Evolutionary conservation across 2,888 invertebrate species (phyloP).

Genomic region (Limnephilus lunatus): DNA sequence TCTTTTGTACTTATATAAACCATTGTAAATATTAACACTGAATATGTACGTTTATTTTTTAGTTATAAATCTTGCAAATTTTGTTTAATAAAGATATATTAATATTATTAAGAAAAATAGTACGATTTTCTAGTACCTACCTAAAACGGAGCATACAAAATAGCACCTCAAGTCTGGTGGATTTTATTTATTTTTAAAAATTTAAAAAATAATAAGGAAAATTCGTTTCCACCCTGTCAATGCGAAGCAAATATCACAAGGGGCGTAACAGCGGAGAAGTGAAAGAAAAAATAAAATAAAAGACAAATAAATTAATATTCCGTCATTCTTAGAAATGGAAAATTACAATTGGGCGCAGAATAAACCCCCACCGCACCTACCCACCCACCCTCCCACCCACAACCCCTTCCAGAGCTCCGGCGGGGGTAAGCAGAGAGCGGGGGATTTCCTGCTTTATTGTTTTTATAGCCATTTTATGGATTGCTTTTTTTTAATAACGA

Average conservation of each 20-base stretch:
- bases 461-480: slow-evolving; percentile 53
- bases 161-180: too few species aligned
- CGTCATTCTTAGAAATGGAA: slow-evolving; percentile 65
- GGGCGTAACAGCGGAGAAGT: slow-evolving; percentile 49
- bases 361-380: background rate
- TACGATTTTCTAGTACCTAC: too few species aligned
- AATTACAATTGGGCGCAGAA: slow-evolving; percentile 58
- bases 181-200: too few species aligned
- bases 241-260: slow-evolving; percentile 47
- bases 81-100: too few species aligned
- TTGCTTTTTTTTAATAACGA: slow-evolving; percentile 26
- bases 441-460: slow-evolving; percentile 35
- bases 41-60: too few species aligned
- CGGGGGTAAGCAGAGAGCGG: background rate
- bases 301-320: slow-evolving; percentile 66
- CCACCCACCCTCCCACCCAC: background rate
- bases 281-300: slow-evolving; percentile 65
- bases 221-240: background rate
- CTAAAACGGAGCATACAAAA: too few species aligned
- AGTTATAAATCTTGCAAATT: too few species aligned
- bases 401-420: background rate
- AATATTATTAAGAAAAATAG: too few species aligned
- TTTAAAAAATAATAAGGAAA: background rate
- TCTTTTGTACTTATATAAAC: too few species aligned
- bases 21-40: too few species aligned